Conservation (phyloP, 2,113 vertebrate species). For the Rhinoderma darwinii region DNA sequence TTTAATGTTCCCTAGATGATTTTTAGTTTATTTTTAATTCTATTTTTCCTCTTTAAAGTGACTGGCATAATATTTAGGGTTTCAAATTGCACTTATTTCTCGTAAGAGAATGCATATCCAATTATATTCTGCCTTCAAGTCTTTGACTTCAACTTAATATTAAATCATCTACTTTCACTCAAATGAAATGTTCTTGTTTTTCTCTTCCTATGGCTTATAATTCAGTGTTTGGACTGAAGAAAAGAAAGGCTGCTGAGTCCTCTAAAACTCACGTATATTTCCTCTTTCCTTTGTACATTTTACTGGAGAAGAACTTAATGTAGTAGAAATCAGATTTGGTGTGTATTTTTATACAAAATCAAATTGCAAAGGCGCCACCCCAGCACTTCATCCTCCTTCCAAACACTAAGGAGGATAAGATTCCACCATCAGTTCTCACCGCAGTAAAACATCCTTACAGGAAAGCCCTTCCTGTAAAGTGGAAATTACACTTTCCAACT, state of each 20-base stretch:
- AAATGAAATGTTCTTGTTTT: slow-evolving; percentile 72
- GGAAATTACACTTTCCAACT: not conserved
- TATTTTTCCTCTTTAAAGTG: slow-evolving; percentile 69
- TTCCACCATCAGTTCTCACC: slow-evolving; percentile 69
- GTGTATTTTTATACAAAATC: slow-evolving; percentile 98
- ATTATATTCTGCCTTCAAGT: slow-evolving; percentile 75
- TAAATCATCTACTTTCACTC: slow-evolving; percentile 75
- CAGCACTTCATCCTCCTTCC: slow-evolving; percentile 79
- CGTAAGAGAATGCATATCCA: slow-evolving; percentile 80
- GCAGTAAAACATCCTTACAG: slow-evolving; percentile 66
- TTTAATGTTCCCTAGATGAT: slow-evolving; percentile 41
- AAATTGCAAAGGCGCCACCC: slow-evolving; percentile 93
- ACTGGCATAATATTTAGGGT: slow-evolving; percentile 69
- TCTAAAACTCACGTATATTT: slow-evolving; percentile 76
- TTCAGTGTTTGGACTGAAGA: slow-evolving; percentile 82
- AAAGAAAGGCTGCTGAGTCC: slow-evolving; percentile 73
- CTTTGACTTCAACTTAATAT: slow-evolving; percentile 69
- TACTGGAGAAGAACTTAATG: slow-evolving; percentile 93
- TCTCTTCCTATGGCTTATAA: slow-evolving; percentile 70
- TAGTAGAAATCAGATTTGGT: slow-evolving; percentile 94
- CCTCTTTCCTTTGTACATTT: slow-evolving; percentile 84
- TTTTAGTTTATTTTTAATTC: slow-evolving; percentile 59
- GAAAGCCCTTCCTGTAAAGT: slow-evolving; percentile 61
- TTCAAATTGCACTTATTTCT: slow-evolving; percentile 78
- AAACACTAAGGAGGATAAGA: slow-evolving; percentile 79